Conservation (phyloP, 1,140 invertebrate genomes). For the Aporrectodea caliginosa region DNA sequence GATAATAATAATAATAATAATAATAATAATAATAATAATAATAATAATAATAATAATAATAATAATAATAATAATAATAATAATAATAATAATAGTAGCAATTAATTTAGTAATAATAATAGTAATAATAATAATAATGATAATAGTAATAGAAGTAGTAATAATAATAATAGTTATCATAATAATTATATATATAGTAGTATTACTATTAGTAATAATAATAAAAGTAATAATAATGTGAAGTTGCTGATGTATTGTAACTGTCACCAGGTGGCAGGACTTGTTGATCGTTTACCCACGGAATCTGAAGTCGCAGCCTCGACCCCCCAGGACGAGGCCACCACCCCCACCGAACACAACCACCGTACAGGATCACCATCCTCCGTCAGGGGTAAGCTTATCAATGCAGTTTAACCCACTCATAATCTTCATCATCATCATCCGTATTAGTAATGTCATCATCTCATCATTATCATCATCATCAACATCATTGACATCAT, state of each 20-base stretch:
- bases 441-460: neutral
- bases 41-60: neutral
- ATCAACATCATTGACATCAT: too few relatives aligned
- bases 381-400: too few relatives aligned
- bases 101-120: too few relatives aligned
- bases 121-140: neutral
- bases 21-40: neutral
- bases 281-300: neutral
- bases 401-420: too few relatives aligned
- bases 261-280: neutral
- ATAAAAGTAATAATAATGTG: neutral
- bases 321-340: too few relatives aligned
- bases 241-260: too few relatives aligned
- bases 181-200: neutral
- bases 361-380: too few relatives aligned
- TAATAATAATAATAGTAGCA: neutral
- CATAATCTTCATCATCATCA: neutral
- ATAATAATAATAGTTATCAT: neutral
- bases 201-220: neutral
- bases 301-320: neutral
- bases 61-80: neutral
- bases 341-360: too few relatives aligned
- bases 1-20: constrained; percentile 6
- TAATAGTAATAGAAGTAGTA: neutral
- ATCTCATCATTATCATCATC: neutral